Conservation (phyloP, 1,140 invertebrate species). For the Lasaia peninsularis region DNA sequence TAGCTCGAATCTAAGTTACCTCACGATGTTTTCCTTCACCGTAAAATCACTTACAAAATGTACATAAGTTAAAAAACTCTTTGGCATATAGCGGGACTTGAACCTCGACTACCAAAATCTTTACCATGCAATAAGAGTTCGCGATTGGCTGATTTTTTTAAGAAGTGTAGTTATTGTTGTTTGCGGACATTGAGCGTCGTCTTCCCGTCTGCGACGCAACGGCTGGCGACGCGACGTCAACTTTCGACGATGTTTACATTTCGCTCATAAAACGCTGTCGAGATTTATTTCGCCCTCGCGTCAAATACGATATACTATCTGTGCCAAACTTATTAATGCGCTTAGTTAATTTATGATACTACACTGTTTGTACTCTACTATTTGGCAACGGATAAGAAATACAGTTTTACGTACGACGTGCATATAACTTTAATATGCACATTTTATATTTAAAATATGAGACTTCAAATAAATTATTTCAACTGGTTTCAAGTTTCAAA, state of each 20-base stretch:
- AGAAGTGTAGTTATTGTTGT: neutral
- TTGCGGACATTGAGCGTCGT: neutral
- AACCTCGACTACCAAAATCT: no score
- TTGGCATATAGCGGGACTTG: no score
- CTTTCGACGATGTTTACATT: constrained; percentile 42
- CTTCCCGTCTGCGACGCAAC: neutral
- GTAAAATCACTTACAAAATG: no score
- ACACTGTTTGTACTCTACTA: constrained; percentile 26
- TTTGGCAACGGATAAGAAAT: constrained; percentile 30
- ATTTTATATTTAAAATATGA: no score
- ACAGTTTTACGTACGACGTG: constrained; percentile 19
- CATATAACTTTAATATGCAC: no score
- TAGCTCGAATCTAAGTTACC: no score
- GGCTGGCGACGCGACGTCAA: constrained; percentile 1
- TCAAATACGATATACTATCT: constrained; percentile 30
- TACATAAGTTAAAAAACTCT: no score
- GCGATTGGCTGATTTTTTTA: no score
- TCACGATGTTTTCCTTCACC: no score
- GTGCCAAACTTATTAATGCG: constrained; percentile 47
- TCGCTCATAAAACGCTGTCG: constrained; percentile 48
- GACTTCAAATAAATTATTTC: no score
- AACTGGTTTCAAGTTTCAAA: no score
- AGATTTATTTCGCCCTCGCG: constrained; percentile 42
- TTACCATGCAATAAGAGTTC: no score
- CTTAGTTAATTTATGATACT: constrained; percentile 41